phyloP scores from a whole-genome alignment of 1,140 invertebrate species.

The Drosophila melanica region DNA sequence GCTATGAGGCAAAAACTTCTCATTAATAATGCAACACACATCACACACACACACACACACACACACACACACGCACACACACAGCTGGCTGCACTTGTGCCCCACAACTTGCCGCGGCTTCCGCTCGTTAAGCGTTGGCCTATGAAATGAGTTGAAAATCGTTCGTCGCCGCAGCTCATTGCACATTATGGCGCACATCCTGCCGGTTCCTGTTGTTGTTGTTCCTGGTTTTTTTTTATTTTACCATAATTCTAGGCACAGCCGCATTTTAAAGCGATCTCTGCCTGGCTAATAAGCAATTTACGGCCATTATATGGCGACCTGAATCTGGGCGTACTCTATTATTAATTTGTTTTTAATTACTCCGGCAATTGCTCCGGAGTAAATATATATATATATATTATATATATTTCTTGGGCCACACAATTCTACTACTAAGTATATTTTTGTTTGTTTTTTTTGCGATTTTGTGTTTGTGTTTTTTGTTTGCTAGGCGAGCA shows the following conservation, averaged over 20 bases:
- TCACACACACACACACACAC: conserved; percentile 30
- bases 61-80: conserved; percentile 13
- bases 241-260: conserved; percentile 32
- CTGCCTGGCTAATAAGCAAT: conserved; percentile 42
- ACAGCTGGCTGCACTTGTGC: conserved; percentile 9
- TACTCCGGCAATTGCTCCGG: conserved; percentile 24
- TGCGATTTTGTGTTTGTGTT: conserved; percentile 6
- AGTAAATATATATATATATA: background rate
- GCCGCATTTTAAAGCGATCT: conserved; percentile 26
- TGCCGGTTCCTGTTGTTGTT: conserved; percentile 29
- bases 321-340: conserved; percentile 2
- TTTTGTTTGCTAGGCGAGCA: background rate
- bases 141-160: conserved; percentile 55
- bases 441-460: conserved; percentile 10
- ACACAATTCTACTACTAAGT: conserved; percentile 5
- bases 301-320: conserved; percentile 27
- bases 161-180: conserved; percentile 43
- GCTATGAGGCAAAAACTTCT: conserved; percentile 25
- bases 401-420: background rate
- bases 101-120: conserved; percentile 28
- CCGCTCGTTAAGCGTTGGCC: conserved; percentile 52
- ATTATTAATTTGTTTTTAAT: conserved; percentile 46
- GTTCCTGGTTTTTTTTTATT: background rate
- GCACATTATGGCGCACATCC: conserved; percentile 57
- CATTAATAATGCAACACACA: conserved; percentile 55